Base-by-base conservation (phyloP, 2,113 vertebrate species). In the Gobiocypris rarus region DNA sequence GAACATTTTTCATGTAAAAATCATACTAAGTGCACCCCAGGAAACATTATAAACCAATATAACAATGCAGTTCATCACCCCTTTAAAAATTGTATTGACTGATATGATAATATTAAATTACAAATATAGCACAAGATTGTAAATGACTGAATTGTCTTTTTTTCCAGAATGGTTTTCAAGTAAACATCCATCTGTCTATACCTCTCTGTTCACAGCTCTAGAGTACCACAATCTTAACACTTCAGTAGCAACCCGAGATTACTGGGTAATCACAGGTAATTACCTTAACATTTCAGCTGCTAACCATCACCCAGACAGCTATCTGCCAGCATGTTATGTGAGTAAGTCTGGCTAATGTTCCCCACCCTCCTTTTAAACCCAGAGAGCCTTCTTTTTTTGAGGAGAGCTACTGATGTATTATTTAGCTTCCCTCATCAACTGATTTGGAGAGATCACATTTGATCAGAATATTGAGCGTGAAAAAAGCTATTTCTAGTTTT, bases 241-340 rank as follows among this genome's bases (percentile, higher is more conserved):
- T 1, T 99, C 98, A 0, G 93, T 93, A 79, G 95, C 96, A 74
- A 99, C 98, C 56, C 97, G 94, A 92, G 96, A 95, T 92, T 98
- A 96, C 81, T 99, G 98, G 98, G 96, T 99, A 78, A 97, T 96
- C 92, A 99, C 98, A 95, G 98, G 98, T 99, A 94, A 93, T 41
- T 50, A 76, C 38, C 41, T 34, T 22, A 48, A 41, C 43, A n/a
- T 59, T 69, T 61, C 13, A 63, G 31, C 26, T 28, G 43, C 78
- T 81, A 81, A 67, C n/a, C 28, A 79, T 61, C 77, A 74, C 52
- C 54, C 69, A 54, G 77, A 67, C 43, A 75, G 65, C 31, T 17
- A 84, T 85, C 48, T 26, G 28, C 38, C 48, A 52, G 70, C 38
- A 17, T 74, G 83, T 82, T 73, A 69, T 22, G 56, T 85, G 52